Evolutionary conservation across 2,797 vertebrate genomes (phyloP), one percentile per base, ranked within the genome.

Genomic region (Meda fulgida): DNA sequence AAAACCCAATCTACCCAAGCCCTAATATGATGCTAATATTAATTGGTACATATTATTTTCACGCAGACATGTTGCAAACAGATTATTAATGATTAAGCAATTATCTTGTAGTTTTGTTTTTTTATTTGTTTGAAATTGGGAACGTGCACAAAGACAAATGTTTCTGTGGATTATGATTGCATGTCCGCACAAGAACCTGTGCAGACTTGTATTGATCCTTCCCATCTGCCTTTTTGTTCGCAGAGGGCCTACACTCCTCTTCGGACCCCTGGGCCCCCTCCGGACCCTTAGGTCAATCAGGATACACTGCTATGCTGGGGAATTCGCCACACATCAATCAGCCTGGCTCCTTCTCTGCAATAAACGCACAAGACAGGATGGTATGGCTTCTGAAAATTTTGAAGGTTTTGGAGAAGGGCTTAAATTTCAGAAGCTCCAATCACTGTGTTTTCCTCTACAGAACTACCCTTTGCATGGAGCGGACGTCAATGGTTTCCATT

Each of bases 291-390:
- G 95, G 94, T 88, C 96, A 97, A 71, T 93, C 96, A 31, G 96
- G 96, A 83, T 98, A 98, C 84, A 95, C 97, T 13, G 94, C 96
- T 89, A 96, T 99, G 95, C 93, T 99, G 91, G 95, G 97, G 2
- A 96, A 96, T 88, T 95, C 96, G 67, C 94, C 95, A 83, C 95
- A 96, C 91, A 94, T 96, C 18, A 95, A 96, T 0, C 97, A 97
- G 91, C 91, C 97, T 4, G 89, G 96, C 4, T 94, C 96, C 80
- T 98, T 99, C 87, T 96, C 96, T 58, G 93, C 96, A 87, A 96
- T 99, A 90, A 98, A 98, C 86, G 96, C 97, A 86, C 97, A 98
- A 10, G 98, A 99, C 82, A 96, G 97, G 91, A 97, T 99, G 98
- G 98, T 99, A 95, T 89, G 95, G 79, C 26, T 31, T 21, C 16